phyloP scores from a whole-genome alignment of 2,888 invertebrate genomes.

The Theodoxus fluviatilis region DNA sequence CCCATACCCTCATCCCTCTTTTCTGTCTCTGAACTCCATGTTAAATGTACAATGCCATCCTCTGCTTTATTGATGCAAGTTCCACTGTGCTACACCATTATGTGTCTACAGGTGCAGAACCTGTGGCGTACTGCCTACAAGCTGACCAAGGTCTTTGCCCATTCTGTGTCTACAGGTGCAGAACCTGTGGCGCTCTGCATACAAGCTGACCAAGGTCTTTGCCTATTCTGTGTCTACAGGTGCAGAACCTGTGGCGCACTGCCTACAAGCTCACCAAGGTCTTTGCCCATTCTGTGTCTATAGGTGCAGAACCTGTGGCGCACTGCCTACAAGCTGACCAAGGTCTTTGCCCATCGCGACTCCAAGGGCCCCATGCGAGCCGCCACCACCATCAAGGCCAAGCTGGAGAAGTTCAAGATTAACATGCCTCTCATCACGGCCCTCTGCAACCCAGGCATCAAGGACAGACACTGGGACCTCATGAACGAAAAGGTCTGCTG shows the following conservation, averaged over 20 bases:
- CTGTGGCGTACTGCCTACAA: slow-evolving; percentile 65
- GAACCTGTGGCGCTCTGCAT: too few relatives aligned
- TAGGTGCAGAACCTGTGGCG: slow-evolving; percentile 63
- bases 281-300: slow-evolving; percentile 55
- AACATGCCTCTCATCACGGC: slow-evolving; percentile 63
- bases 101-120: slow-evolving; percentile 51
- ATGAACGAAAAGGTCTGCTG: slow-evolving; percentile 63
- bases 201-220: too few relatives aligned
- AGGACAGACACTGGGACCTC: slow-evolving; percentile 63
- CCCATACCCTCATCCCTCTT: too few relatives aligned
- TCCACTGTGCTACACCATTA: not conserved
- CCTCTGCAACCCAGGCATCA: slow-evolving; percentile 64
- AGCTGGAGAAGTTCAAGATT: slow-evolving; percentile 64
- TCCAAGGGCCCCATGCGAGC: slow-evolving; percentile 61
- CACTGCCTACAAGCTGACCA: slow-evolving; percentile 64
- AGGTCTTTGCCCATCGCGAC: slow-evolving; percentile 61
- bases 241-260: slow-evolving; percentile 63
- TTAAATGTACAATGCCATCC: not conserved
- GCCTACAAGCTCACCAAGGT: slow-evolving; percentile 64
- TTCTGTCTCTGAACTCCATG: not conserved
- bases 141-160: slow-evolving; percentile 61
- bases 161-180: slow-evolving; percentile 59
- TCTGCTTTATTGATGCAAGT: too few relatives aligned
- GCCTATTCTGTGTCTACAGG: slow-evolving; percentile 37
- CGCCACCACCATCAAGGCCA: slow-evolving; percentile 60